These are phyloP conservation scores for Rattus rattus DNA, from an alignment of 2,113 vertebrate genomes.

Conservation along the genomic window DNA sequence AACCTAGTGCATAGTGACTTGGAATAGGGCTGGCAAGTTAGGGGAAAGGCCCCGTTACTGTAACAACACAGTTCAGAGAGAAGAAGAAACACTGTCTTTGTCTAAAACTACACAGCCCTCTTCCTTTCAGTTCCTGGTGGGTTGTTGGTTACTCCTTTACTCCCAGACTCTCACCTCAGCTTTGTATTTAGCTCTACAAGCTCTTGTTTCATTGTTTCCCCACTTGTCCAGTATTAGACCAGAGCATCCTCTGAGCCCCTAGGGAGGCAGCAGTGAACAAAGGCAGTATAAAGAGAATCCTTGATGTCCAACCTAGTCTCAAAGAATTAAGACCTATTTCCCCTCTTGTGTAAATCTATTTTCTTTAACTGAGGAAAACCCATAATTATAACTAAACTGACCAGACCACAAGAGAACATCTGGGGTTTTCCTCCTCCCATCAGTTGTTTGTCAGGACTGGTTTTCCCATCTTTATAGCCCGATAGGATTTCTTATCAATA, in stretches of 20 bases:
- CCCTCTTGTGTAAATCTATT: neutral
- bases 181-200: neutral
- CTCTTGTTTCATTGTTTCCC: neutral
- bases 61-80: neutral
- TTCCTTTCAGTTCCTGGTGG: neutral
- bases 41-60: neutral
- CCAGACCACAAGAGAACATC: neutral
- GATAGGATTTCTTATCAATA: constrained; percentile 13
- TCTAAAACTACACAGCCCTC: neutral
- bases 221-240: neutral
- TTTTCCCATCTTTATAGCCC: neutral
- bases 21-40: constrained; percentile 25
- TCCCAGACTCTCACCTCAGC: neutral
- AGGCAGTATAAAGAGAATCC: neutral
- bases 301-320: neutral
- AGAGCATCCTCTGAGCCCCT: neutral
- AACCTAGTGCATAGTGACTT: constrained; percentile 2
- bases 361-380: constrained; percentile 18
- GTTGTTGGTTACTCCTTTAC: constrained; percentile 15
- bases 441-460: neutral
- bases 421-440: neutral
- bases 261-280: neutral
- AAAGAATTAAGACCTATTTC: neutral
- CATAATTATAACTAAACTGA: neutral
- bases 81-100: constrained; percentile 3